Conservation (phyloP, 2,797 vertebrate genomes). For the Typhlichthys eigenmanni region DNA sequence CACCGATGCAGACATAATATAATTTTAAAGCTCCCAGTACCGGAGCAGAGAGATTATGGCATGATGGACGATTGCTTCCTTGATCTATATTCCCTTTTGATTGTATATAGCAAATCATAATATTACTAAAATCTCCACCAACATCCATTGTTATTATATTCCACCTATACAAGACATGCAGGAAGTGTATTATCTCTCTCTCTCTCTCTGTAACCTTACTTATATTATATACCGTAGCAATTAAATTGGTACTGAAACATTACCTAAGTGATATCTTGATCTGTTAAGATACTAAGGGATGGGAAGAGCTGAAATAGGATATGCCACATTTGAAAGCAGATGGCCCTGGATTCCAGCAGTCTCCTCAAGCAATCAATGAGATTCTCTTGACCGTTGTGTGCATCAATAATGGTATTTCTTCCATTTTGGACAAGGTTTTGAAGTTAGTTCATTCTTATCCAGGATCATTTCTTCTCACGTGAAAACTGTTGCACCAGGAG, state of each 20-base stretch:
- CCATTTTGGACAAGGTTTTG: constrained; percentile 50
- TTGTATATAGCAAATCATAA: constrained; percentile 49
- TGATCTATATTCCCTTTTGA: constrained; percentile 36
- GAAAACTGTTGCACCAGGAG: constrained; percentile 53
- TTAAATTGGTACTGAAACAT: constrained; percentile 28
- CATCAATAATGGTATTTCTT: constrained; percentile 69
- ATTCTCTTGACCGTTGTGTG: constrained; percentile 65
- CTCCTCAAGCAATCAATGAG: constrained; percentile 60
- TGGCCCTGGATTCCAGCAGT: constrained; percentile 39
- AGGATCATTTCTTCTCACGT: constrained; percentile 45
- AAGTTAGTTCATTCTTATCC: constrained; percentile 54
- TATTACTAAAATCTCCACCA: constrained; percentile 36
- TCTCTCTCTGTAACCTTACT: constrained; percentile 3
- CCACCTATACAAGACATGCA: constrained; percentile 30
- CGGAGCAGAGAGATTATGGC: constrained; percentile 36
- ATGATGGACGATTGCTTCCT: constrained; percentile 41
- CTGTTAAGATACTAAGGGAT: constrained; percentile 16
- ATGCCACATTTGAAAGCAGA: constrained; percentile 29
- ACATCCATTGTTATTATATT: constrained; percentile 39
- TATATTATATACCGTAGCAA: too few species aligned
- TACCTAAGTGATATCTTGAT: constrained; percentile 22
- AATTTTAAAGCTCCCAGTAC: constrained; percentile 47
- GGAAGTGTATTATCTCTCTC: constrained; percentile 22
- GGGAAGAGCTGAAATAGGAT: constrained; percentile 2
- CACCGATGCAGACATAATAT: constrained; percentile 42